These are phyloP conservation scores for Protula sp. DNA, from an alignment of 2,888 invertebrate species.

Conservation along the genomic window DNA sequence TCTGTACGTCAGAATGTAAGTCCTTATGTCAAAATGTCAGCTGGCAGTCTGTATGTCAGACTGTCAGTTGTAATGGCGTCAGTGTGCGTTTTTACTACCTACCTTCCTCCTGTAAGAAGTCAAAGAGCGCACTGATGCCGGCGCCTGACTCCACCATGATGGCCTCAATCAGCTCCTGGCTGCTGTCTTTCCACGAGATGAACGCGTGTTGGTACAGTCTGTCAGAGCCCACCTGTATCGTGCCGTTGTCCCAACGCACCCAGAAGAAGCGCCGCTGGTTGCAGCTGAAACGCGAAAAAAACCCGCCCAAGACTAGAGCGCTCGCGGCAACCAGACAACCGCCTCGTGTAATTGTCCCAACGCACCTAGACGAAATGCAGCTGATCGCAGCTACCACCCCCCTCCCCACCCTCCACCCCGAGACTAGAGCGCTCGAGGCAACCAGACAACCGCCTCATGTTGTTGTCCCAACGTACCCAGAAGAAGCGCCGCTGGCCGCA, in stretches of 20 bases:
- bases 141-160: not conserved
- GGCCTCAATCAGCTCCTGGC: not conserved
- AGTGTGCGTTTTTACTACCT: too few species aligned
- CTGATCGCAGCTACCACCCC: too few species aligned
- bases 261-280: slow-evolving; percentile 4
- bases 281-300: not conserved
- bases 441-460: slow-evolving; percentile 1
- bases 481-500: slow-evolving; percentile 3
- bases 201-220: not conserved
- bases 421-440: too few species aligned
- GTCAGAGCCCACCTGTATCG: slow-evolving; percentile 1
- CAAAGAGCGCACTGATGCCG: slow-evolving; percentile 1
- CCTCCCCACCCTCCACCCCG: too few species aligned
- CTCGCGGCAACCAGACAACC: too few species aligned
- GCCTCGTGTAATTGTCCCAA: too few species aligned
- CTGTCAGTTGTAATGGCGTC: too few species aligned
- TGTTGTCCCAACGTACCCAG: slow-evolving; percentile 7
- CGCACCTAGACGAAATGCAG: too few species aligned
- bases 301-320: too few species aligned
- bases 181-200: slow-evolving; percentile 1
- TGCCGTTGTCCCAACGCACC: slow-evolving; percentile 6
- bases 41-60: too few species aligned
- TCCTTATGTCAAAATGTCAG: too few species aligned
- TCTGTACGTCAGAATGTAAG: too few species aligned
- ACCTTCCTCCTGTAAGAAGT: slow-evolving; percentile 1